Conservation (phyloP, 2,797 vertebrate species). For the Eulemur mongoz region DNA sequence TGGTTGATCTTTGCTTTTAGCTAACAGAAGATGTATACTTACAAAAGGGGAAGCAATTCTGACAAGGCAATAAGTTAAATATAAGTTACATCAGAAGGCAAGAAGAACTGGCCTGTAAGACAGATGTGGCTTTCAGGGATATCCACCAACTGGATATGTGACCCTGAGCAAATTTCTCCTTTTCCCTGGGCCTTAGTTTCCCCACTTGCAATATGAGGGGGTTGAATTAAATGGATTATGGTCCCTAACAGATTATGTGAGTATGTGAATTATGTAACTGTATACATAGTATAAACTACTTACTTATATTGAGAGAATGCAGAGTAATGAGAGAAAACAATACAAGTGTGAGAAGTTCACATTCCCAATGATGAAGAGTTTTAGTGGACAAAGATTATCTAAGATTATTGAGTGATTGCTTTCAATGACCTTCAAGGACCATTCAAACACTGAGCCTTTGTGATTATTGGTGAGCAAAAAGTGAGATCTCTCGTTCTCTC, state of each 20-base stretch:
- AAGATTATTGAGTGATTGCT: conserved; percentile 6
- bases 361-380: not conserved
- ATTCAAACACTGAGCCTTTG: not conserved
- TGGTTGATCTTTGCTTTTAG: not conserved
- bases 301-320: not conserved
- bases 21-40: not conserved
- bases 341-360: not conserved
- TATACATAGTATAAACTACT: not conserved
- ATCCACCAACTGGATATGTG: not conserved
- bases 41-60: conserved; percentile 8
- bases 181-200: not conserved
- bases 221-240: not conserved
- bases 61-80: not conserved
- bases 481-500: not conserved
- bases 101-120: not conserved
- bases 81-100: not conserved
- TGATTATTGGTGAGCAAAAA: not conserved
- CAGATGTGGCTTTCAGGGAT: not conserved
- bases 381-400: conserved; percentile 8
- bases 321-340: not conserved
- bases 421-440: not conserved
- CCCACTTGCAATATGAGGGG: not conserved
- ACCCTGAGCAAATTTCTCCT: not conserved
- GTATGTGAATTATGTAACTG: not conserved
- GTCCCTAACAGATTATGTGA: not conserved